phyloP scores from a whole-genome alignment of 2,113 vertebrate genomes.

The Puffinus mauretanicus region DNA sequence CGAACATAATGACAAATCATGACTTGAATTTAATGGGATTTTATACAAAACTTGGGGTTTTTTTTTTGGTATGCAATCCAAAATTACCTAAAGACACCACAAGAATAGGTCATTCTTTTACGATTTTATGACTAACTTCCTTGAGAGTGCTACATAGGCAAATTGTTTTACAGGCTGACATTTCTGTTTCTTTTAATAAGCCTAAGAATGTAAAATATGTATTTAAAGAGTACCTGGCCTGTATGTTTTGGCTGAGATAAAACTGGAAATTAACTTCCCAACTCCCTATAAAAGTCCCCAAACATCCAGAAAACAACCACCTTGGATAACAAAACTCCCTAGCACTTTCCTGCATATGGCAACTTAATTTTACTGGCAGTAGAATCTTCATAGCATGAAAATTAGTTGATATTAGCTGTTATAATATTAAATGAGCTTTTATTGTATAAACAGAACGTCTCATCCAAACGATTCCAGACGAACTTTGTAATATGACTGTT shows the following conservation, averaged over 20 bases:
- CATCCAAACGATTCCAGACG: background rate
- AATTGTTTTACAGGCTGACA: background rate
- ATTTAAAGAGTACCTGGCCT: constrained; percentile 17
- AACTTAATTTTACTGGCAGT: background rate
- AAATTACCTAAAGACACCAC: background rate
- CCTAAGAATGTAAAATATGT: constrained; percentile 19
- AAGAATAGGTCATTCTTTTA: background rate
- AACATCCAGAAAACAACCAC: background rate
- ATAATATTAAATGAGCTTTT: background rate
- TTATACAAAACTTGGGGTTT: background rate
- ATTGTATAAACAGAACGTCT: background rate
- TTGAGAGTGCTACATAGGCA: background rate
- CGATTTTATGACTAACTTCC: background rate
- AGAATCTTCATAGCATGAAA: background rate
- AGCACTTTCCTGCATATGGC: background rate
- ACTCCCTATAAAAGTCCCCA: background rate
- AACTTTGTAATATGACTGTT: background rate
- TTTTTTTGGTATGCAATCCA: background rate
- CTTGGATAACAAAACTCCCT: background rate
- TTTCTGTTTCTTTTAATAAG: constrained; percentile 46
- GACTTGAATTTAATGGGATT: background rate
- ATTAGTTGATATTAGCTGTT: background rate
- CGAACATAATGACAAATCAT: background rate
- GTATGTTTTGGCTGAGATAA: constrained; percentile 5
- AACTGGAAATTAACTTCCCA: background rate